phyloP scores from a whole-genome alignment of 2,888 invertebrate species.

The Trichogramma evanescens region DNA sequence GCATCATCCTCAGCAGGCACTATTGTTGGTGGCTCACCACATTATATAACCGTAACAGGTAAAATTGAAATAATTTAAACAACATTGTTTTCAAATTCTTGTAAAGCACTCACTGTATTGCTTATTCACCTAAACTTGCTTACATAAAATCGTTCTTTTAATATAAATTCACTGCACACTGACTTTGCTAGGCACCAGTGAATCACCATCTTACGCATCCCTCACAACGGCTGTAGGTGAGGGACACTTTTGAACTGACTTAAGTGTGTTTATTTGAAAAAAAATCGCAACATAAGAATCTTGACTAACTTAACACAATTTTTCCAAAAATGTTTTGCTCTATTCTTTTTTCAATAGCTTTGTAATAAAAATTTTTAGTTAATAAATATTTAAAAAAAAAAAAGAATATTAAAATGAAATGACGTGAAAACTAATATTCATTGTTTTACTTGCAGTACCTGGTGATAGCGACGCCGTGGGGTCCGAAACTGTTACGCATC shows the following conservation, averaged over 20 bases:
- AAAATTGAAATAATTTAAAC: slow-evolving; percentile 23
- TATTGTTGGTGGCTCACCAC: slow-evolving; percentile 49
- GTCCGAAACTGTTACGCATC: slow-evolving; percentile 53
- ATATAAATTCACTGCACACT: slow-evolving; percentile 30
- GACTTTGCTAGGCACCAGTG: slow-evolving; percentile 42
- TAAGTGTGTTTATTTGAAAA: slow-evolving; percentile 6
- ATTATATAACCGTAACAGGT: slow-evolving; percentile 71
- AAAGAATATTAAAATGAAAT: too few species aligned
- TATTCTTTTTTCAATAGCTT: too few species aligned
- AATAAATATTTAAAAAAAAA: too few species aligned
- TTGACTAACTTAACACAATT: neutral
- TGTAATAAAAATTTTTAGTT: too few species aligned
- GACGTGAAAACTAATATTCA: slow-evolving; percentile 2
- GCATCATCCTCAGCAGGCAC: slow-evolving; percentile 50
- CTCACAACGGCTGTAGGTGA: slow-evolving; percentile 50
- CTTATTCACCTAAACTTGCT: too few species aligned
- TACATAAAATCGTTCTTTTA: too few species aligned
- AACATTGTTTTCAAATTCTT: neutral
- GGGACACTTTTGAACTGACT: slow-evolving; percentile 37
- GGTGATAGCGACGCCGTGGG: slow-evolving; percentile 50
- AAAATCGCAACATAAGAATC: neutral
- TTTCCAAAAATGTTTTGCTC: too few species aligned
- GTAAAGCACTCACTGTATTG: too few species aligned
- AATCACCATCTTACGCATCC: slow-evolving; percentile 51
- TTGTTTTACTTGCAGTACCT: slow-evolving; percentile 41